phyloP scores from a whole-genome alignment of 1,140 invertebrate genomes.

The Pectinophora gossypiella region DNA sequence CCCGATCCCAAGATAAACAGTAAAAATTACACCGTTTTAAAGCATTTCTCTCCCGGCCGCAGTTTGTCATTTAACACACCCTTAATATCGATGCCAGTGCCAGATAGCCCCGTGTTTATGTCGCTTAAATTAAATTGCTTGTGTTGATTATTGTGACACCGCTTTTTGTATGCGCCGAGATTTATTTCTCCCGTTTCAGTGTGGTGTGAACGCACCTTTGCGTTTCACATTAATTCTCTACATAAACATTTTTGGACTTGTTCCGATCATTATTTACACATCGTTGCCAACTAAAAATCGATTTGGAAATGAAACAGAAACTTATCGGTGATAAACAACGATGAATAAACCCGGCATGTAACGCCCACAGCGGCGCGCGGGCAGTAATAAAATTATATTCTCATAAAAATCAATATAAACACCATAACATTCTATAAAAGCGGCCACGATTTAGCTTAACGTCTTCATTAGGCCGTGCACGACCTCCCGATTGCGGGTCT shows the following conservation, averaged over 20 bases:
- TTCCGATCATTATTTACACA: constrained; percentile 3
- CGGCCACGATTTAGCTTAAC: constrained; percentile 56
- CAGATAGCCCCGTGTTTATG: constrained; percentile 64
- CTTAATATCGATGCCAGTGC: constrained; percentile 64
- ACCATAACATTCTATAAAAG: constrained; percentile 53
- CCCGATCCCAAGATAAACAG: constrained; percentile 51
- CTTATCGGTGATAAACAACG: constrained; percentile 1
- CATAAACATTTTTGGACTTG: not conserved
- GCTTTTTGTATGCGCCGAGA: constrained; percentile 50
- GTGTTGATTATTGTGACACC: constrained; percentile 63
- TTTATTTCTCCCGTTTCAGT: constrained; percentile 37
- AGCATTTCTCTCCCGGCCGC: constrained; percentile 55
- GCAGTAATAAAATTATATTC: constrained; percentile 59
- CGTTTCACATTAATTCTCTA: not conserved
- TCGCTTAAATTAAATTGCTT: constrained; percentile 69
- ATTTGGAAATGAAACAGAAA: constrained; percentile 2
- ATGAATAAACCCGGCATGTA: constrained; percentile 14
- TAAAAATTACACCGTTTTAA: constrained; percentile 63
- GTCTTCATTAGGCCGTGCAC: constrained; percentile 65
- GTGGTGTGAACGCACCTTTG: constrained; percentile 3
- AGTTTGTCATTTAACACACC: constrained; percentile 68
- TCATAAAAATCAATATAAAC: constrained; percentile 71
- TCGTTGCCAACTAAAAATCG: constrained; percentile 2
- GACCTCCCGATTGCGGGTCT: constrained; percentile 47
- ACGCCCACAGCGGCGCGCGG: constrained; percentile 25